Base-by-base conservation (phyloP, 2,888 invertebrate genomes). In the Apodemia hepburni region DNA sequence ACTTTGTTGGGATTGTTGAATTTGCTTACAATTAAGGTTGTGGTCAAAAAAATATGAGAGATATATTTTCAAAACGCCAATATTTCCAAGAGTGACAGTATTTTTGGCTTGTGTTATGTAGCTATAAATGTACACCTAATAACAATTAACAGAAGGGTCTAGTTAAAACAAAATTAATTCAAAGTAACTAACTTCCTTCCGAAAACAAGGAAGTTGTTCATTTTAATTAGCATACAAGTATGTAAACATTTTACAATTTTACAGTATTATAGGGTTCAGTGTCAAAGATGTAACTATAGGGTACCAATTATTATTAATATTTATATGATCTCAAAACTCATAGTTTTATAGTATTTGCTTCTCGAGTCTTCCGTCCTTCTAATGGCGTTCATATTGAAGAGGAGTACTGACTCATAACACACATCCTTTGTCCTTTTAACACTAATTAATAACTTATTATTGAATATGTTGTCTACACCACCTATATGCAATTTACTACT, bases 351-450 rank as follows among this genome's bases (percentile, higher is more conserved):
- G 73, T 73, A 74, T 77, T 86, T 81, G 85, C 85, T 90, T 85
- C 77, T 79, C 84, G 80, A 77, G 87, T 89, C 89, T 91, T 91
- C 90, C 89, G 90, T 91, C 90, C 88, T 85, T 79, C 80, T 80
- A 81, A 83, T 78, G 77, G 80, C 65, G 68, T 70, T 75, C 70
- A 64, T 69, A 66, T 72, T 68, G 64, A 61, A 18, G 59, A 60
- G 57, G 63, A 61, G 54, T 60, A 42, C 15, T 5, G 51, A 59
- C 59, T 60, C 54, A 49, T 47, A 27, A 27, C 27, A 61, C 58
- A 61, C 63, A 54, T 62, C 61, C 64, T 58, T 12, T 22, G 18
- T 65, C 58, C 63, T 64, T 61, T 62, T 71, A 73, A 72, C 42
- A 60, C 62, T 60, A 70, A 68, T 71, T 70, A 71, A 72, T 68